These are phyloP conservation scores for Seira sanloemensis DNA, from an alignment of 2,888 invertebrate genomes.

Conservation along the genomic window DNA sequence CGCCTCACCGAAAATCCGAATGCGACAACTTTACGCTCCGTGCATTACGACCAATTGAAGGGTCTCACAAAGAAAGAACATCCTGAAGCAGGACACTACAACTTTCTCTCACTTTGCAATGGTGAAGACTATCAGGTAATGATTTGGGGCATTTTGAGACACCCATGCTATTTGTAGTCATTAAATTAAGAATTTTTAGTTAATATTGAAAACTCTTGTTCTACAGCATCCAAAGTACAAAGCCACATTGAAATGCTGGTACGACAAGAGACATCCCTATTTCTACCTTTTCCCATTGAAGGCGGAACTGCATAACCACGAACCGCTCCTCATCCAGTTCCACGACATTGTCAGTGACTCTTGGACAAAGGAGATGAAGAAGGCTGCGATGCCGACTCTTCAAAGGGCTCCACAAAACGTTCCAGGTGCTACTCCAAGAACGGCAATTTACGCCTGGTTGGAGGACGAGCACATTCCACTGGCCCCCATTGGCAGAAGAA, in stretches of 20 bases:
- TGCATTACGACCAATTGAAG: constrained; percentile 50
- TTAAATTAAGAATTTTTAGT: constrained; percentile 10
- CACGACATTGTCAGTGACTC: constrained; percentile 63
- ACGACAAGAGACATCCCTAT: constrained; percentile 64
- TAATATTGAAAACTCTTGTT: not conserved
- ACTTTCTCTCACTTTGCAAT: constrained; percentile 71
- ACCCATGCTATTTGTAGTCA: not conserved
- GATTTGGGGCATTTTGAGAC: not conserved
- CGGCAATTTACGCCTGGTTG: constrained; percentile 71
- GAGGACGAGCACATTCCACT: constrained; percentile 68
- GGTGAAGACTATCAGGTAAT: constrained; percentile 69
- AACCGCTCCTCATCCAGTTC: constrained; percentile 62
- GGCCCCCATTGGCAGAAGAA: constrained; percentile 58
- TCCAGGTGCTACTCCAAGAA: constrained; percentile 70
- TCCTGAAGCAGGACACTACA: constrained; percentile 69
- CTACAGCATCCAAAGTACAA: constrained; percentile 47
- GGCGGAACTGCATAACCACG: constrained; percentile 61
- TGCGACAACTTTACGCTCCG: constrained; percentile 48
- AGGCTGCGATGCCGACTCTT: constrained; percentile 68
- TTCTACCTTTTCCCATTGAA: constrained; percentile 63
- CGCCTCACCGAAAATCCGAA: constrained; percentile 50
- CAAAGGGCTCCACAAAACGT: constrained; percentile 69
- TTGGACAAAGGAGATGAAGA: constrained; percentile 65
- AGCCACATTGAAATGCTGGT: constrained; percentile 63
- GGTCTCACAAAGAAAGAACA: constrained; percentile 50